Percentiles rank a stretch among this genome's conserved stretches.
These are phyloP conservation scores for Etheostoma nigrum DNA, from an alignment of 2,797 vertebrate species.

Conservation along the genomic window DNA sequence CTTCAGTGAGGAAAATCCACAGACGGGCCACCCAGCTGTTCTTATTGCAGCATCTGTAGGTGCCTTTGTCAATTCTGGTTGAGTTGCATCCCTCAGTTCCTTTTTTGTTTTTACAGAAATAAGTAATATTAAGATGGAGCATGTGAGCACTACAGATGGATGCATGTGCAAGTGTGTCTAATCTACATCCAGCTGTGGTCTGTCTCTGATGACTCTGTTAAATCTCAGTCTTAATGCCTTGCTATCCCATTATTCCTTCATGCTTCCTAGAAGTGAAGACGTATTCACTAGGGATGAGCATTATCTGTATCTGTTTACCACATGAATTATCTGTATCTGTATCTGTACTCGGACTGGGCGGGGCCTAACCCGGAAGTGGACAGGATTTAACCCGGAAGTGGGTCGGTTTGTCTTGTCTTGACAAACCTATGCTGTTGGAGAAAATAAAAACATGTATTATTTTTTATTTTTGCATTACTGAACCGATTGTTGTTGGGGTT, in stretches of 20 bases:
- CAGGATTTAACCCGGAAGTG: no score
- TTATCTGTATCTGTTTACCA: no score
- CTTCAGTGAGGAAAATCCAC: neutral
- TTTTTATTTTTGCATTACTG: no score
- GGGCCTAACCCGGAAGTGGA: no score
- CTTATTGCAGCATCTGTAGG: constrained; percentile 11
- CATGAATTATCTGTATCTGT: no score
- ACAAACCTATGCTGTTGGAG: no score
- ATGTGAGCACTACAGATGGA: neutral
- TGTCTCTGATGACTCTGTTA: constrained; percentile 11
- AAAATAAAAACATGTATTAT: no score
- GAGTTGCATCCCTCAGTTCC: constrained; percentile 10
- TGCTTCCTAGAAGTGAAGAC: neutral
- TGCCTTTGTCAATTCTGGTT: neutral
- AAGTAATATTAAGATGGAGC: constrained; percentile 12
- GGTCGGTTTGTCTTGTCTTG: no score
- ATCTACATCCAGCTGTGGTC: neutral
- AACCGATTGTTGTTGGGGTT: no score
- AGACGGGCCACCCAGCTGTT: constrained; percentile 23
- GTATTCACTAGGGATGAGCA: no score
- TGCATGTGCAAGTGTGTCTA: neutral
- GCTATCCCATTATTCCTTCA: constrained; percentile 8
- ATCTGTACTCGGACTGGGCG: no score
- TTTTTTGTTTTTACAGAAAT: constrained; percentile 6
- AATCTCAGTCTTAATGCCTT: neutral